phyloP scores from a whole-genome alignment of 2,888 invertebrate species.

The Geophilus truncorum region DNA sequence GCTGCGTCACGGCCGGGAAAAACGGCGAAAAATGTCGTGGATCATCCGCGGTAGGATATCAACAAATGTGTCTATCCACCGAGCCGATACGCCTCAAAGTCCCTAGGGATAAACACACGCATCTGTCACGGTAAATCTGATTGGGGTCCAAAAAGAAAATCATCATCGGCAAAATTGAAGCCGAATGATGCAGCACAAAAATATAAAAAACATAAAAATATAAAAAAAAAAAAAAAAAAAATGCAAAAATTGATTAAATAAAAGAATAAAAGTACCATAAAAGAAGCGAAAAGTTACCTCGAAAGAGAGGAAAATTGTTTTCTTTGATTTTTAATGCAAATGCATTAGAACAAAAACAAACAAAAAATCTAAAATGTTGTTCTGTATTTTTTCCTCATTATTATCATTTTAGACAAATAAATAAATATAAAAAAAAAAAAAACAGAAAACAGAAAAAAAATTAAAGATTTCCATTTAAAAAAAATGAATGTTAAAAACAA shows the following conservation, averaged over 20 bases:
- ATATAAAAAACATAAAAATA: neutral
- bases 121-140: constrained; percentile 21
- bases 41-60: constrained; percentile 25
- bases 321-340: constrained; percentile 8
- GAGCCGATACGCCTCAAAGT: constrained; percentile 25
- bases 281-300: neutral
- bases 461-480: neutral
- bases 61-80: constrained; percentile 22
- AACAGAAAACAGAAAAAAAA: neutral
- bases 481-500: neutral
- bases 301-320: neutral
- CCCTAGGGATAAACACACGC: constrained; percentile 20
- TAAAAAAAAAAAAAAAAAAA: neutral
- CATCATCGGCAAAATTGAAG: constrained; percentile 22
- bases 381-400: too few relatives aligned
- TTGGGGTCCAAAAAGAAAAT: constrained; percentile 16
- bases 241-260: neutral
- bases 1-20: neutral
- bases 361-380: neutral
- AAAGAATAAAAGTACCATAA: too few relatives aligned
- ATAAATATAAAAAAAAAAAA: neutral
- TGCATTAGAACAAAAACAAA: neutral
- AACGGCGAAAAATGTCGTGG: constrained; percentile 11
- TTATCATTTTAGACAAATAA: neutral
- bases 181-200: constrained; percentile 18